A percentile compares a stretch with the other conserved stretches of the same genome.
These are phyloP conservation scores for Parnassius orleans DNA, from an alignment of 2,888 invertebrate genomes.

Conservation along the genomic window DNA sequence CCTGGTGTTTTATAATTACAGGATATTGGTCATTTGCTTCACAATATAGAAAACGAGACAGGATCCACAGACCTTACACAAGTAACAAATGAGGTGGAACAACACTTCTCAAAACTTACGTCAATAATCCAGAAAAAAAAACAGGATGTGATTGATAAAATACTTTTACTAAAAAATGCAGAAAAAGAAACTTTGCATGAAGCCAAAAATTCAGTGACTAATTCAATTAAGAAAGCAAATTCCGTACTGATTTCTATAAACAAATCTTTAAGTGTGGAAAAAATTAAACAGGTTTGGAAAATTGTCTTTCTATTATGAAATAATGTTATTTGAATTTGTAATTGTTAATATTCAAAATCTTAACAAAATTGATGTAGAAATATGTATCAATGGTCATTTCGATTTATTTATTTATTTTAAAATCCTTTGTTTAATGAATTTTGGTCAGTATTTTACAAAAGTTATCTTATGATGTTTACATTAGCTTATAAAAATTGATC, in stretches of 20 bases:
- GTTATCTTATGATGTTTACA: too few relatives aligned
- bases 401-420: too few relatives aligned
- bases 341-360: too few relatives aligned
- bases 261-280: conserved; percentile 42
- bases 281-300: conserved; percentile 49
- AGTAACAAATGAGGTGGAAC: conserved; percentile 60
- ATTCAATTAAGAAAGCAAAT: conserved; percentile 52
- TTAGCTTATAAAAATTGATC: too few relatives aligned
- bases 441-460: too few relatives aligned
- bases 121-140: conserved; percentile 78
- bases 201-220: conserved; percentile 50
- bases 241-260: conserved; percentile 30
- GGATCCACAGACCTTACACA: conserved; percentile 47
- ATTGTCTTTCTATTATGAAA: conserved; percentile 1
- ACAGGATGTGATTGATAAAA: conserved; percentile 54
- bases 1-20: conserved; percentile 35
- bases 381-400: too few relatives aligned
- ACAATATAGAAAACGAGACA: conserved; percentile 56
- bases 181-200: conserved; percentile 56
- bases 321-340: too few relatives aligned
- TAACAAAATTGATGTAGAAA: too few relatives aligned
- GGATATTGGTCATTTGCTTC: conserved; percentile 65
- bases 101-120: conserved; percentile 76
- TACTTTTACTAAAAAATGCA: conserved; percentile 50
- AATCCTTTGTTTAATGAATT: too few relatives aligned